phyloP scores from a whole-genome alignment of 2,113 vertebrate species.

The Elachura formosa region DNA sequence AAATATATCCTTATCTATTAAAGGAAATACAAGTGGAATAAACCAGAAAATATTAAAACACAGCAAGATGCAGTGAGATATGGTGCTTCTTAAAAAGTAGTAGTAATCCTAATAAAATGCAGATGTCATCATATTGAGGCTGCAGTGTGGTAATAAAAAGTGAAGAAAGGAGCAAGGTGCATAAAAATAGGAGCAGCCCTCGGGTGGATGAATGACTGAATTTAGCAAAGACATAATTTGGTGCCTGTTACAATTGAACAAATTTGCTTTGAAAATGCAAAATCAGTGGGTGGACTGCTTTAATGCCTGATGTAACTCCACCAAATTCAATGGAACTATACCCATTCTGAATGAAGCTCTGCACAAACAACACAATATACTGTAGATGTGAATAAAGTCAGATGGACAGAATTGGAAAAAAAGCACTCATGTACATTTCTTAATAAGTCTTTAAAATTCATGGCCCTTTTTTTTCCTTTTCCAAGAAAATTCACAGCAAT shows the following conservation, averaged over 20 bases:
- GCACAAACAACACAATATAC: not conserved
- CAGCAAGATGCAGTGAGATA: constrained; percentile 14
- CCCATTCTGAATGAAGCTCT: not conserved
- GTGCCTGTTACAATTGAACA: constrained; percentile 5
- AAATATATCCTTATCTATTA: constrained; percentile 53
- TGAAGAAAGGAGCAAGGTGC: constrained; percentile 24
- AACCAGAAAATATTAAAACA: constrained; percentile 45
- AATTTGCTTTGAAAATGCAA: constrained; percentile 33
- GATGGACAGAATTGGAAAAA: not conserved
- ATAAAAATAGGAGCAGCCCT: not conserved
- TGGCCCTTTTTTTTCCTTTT: not conserved
- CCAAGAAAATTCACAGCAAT: not conserved
- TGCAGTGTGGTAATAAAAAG: constrained; percentile 13
- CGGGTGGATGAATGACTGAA: not conserved
- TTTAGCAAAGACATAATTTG: constrained; percentile 20
- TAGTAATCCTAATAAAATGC: constrained; percentile 39
- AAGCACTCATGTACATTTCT: not conserved
- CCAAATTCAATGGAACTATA: not conserved
- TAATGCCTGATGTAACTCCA: not conserved
- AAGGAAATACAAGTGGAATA: constrained; percentile 6
- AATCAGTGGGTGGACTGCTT: constrained; percentile 33
- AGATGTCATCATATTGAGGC: constrained; percentile 1
- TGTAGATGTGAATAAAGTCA: not conserved
- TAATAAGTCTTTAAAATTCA: not conserved
- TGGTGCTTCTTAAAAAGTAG: not conserved